phyloP scores from a whole-genome alignment of 2,113 vertebrate genomes.

The Polypterus bichir region DNA sequence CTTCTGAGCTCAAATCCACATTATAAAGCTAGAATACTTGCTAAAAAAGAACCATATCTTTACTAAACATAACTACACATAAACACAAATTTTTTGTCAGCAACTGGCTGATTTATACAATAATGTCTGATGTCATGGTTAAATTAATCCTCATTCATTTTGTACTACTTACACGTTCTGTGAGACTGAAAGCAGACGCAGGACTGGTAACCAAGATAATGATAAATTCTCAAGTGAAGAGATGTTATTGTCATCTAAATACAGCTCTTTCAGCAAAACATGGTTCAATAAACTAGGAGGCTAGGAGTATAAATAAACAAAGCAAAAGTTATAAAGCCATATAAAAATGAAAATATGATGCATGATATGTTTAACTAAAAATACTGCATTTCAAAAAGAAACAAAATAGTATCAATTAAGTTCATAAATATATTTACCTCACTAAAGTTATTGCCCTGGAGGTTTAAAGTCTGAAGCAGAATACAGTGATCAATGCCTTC shows the following conservation, averaged over 20 bases:
- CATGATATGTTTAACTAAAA: no score
- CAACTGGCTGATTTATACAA: no score
- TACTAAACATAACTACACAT: no score
- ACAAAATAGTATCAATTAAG: constrained; percentile 11
- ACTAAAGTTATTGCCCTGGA: constrained; percentile 72
- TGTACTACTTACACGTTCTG: constrained; percentile 66
- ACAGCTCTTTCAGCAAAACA: constrained; percentile 73
- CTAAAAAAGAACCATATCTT: no score
- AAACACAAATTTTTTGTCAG: no score
- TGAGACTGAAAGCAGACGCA: constrained; percentile 56
- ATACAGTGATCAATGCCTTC: constrained; percentile 71
- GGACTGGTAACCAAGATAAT: constrained; percentile 71
- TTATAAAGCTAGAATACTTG: no score
- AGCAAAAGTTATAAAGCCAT: neutral
- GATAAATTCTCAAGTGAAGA: constrained; percentile 47
- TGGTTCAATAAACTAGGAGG: constrained; percentile 68
- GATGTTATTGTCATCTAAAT: constrained; percentile 79
- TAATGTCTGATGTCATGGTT: no score
- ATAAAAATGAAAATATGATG: no score
- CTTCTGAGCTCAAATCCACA: no score
- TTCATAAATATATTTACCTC: constrained; percentile 53
- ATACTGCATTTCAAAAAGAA: neutral
- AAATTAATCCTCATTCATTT: neutral
- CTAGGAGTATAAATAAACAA: constrained; percentile 33
- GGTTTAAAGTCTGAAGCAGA: constrained; percentile 71